Evolutionary conservation across 1,140 invertebrate genomes (phyloP), one percentile per base, ranked within the genome.

Genomic region (Elymnias hypermnestra): DNA sequence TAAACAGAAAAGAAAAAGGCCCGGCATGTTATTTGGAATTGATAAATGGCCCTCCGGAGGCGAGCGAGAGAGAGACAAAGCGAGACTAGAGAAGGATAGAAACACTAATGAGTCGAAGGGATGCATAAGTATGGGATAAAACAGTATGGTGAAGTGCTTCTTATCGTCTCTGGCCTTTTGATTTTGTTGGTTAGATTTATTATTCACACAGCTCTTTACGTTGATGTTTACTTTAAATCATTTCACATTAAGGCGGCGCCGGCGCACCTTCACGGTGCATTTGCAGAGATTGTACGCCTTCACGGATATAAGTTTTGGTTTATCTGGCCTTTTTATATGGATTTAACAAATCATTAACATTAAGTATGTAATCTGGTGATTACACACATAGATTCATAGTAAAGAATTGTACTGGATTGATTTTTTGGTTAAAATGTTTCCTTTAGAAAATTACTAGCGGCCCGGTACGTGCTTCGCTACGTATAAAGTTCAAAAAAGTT

Each of bases 21-120:
- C 76, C 66, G 72, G 74, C 62, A 76, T 83, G 78, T 81, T 83
- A 81, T 81, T 84, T 78, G 72, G 81, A 73, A 76, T 84, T 81
- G 81, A 84, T 84, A 84, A 84, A 84, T 84, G 70, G 75, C 68
- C 73, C 67, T 74, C 70, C 75, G 57, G 62, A 81, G 73, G 71
- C 63, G 74, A 54, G 71, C 50, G 56, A 14, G 72, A 81, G 43
- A 53, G 57, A 62, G 73, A 77, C 49, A 55, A 41, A 77, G 70
- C 76, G 71, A 73, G 62, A 52, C 41, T 29, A 60, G 59, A 75
- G 43, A 36, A 65, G 55, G 78, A 84, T 41, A 49, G 63, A 63
- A 40, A 42, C 57, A 70, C 75, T 79, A 82, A 81, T 83, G 75
- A 81, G 66, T 70, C 54, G 58, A 54, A 57, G 48, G 53, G 66